phyloP scores from a whole-genome alignment of 2,797 vertebrate species.

The Sebastes melanostomus region DNA sequence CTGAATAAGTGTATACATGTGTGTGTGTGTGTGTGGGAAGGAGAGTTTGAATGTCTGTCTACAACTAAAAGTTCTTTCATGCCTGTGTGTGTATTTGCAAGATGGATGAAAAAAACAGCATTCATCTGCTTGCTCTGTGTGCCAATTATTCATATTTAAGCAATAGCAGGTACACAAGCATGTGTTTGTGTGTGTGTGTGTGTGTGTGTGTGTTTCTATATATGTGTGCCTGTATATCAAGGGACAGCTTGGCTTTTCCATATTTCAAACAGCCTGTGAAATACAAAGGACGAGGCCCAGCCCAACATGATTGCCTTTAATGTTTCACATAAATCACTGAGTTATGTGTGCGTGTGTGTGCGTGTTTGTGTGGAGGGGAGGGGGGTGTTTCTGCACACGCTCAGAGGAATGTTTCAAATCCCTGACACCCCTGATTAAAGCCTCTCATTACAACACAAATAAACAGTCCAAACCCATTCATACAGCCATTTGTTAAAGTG shows the following conservation, averaged over 20 bases:
- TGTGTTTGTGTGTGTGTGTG: not conserved
- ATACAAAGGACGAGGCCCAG: constrained; percentile 65
- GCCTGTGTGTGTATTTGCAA: not conserved
- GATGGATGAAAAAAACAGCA: not conserved
- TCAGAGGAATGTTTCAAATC: constrained; percentile 61
- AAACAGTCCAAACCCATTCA: constrained; percentile 71
- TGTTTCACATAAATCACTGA: constrained; percentile 80
- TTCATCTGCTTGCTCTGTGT: constrained; percentile 14
- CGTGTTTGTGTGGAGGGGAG: constrained; percentile 10
- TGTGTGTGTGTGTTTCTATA: constrained; percentile 12
- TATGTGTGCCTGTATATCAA: constrained; percentile 50
- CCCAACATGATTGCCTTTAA: constrained; percentile 80
- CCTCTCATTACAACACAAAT: constrained; percentile 77
- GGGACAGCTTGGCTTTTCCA: constrained; percentile 59
- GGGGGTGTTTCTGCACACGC: constrained; percentile 25
- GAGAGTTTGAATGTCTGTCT: not conserved
- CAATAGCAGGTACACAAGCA: constrained; percentile 13
- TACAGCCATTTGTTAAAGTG: constrained; percentile 63
- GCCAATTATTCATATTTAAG: constrained; percentile 56
- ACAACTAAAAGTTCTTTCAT: constrained; percentile 2
- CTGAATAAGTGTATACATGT: not conserved
- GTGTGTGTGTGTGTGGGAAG: not conserved
- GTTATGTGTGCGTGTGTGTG: constrained; percentile 23
- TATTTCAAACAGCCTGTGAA: constrained; percentile 72
- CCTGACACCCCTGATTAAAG: constrained; percentile 77